These are phyloP conservation scores for Pyrgus malvae DNA, from an alignment of 2,888 invertebrate species.

Conservation along the genomic window DNA sequence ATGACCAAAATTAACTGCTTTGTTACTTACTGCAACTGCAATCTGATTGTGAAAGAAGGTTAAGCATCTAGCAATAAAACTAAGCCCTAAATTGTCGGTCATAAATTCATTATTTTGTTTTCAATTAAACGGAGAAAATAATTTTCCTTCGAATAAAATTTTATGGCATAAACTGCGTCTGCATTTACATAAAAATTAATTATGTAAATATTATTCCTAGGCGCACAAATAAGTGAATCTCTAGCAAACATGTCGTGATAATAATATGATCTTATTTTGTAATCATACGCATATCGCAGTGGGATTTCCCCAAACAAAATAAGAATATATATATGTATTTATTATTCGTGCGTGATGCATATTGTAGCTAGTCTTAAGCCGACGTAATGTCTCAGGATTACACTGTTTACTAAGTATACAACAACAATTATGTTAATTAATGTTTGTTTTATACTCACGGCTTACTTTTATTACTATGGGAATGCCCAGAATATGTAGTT, in stretches of 20 bases:
- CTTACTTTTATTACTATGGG: no score
- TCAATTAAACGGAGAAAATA: not conserved
- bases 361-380: not conserved
- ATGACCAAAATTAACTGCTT: no score
- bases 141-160: not conserved
- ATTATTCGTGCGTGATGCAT: not conserved
- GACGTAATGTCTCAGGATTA: constrained; percentile 9
- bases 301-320: constrained; percentile 25
- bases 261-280: constrained; percentile 13
- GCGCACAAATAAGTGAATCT: constrained; percentile 17
- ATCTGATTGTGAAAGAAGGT: no score
- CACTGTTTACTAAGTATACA: no score
- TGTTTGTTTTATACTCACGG: no score
- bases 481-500: no score
- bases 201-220: constrained; percentile 19
- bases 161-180: not conserved
- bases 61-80: no score
- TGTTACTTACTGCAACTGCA: no score
- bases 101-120: not conserved
- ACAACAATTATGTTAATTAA: no score
- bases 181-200: not conserved
- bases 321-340: not conserved
- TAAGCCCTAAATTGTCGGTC: no score
- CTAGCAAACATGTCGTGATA: constrained; percentile 19
- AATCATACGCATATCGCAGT: not conserved